Base-by-base conservation (phyloP, 2,888 invertebrate genomes). In the Vandiemenella viatica region DNA sequence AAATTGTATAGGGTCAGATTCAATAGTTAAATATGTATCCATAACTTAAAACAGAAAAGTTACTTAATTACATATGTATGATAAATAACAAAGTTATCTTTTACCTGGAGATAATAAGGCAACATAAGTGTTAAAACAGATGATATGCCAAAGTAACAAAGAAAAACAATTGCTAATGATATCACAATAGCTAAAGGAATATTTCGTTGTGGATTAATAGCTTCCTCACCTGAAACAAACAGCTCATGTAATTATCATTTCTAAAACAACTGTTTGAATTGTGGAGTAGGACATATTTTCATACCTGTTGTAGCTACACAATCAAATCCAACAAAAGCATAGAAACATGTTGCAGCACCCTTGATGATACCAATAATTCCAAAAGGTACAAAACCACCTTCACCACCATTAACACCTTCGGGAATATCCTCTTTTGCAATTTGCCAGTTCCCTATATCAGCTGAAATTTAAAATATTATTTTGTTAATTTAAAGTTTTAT, bases 291-390 rank as follows among this genome's bases (percentile, higher is more conserved):
- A n/a, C n/a, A n/a, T n/a, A n/a, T n/a, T n/a, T n/a, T n/a, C n/a
- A n/a, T 61, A 70, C 71, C 76, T n/a, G 86, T 83, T 0, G 86
- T 86, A 16, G 87, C 86, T 53, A 87, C 89, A 62, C 85, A 85
- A 68, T 95, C 93, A 67, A 93, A 93, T 0, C 93, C 93, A 55
- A 93, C 89, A 61, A 91, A 95, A 13, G 73, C 75, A 60, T 91
- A 93, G 68, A 93, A 95, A 63, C 88, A 89, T n/a, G 79, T 79
- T 0, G 86, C 85, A 2, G 86, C 86, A 0, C 88, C 89, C 53
- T 77, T 77, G 54, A 89, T 78, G 53, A 88, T 76, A 1, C 87
- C 92, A 0, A 76, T 71, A 17, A 84, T 60, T 0, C 73, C 73
- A 60, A 65, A 74, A 1, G 77, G 76, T 48, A 73, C 63, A 60